Conservation (phyloP, 2,888 invertebrate species). For the Agrotis clavis region DNA sequence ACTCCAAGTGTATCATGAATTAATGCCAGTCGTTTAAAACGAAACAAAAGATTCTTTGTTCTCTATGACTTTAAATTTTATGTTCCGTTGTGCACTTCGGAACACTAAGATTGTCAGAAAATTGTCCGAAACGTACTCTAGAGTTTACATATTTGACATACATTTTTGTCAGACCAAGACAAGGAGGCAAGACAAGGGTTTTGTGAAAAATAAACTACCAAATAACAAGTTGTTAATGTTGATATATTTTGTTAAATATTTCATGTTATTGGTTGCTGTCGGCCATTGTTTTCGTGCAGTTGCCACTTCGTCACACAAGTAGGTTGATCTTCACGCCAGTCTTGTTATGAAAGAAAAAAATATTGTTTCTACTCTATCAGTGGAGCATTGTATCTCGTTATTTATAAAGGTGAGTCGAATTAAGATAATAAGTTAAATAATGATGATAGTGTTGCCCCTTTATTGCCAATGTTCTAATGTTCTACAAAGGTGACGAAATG, state of each 20-base stretch:
- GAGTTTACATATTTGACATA: constrained; percentile 43
- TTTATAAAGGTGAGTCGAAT: constrained; percentile 26
- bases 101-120: constrained; percentile 43
- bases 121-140: constrained; percentile 38
- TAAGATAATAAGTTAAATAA: constrained; percentile 17
- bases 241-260: constrained; percentile 65
- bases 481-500: background rate
- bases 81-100: constrained; percentile 36
- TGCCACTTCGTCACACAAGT: constrained; percentile 43
- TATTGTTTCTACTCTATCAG: constrained; percentile 36
- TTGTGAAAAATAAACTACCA: constrained; percentile 48
- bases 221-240: constrained; percentile 52
- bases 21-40: constrained; percentile 29
- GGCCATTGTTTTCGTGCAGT: constrained; percentile 47
- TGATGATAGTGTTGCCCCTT: constrained; percentile 9
- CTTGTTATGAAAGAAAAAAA: constrained; percentile 44
- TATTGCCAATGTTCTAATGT: constrained; percentile 8
- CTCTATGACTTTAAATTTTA: constrained; percentile 39
- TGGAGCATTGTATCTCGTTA: constrained; percentile 26
- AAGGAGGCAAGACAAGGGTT: constrained; percentile 32
- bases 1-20: constrained; percentile 27
- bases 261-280: constrained; percentile 62
- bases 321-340: constrained; percentile 58
- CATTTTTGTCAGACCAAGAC: constrained; percentile 33
- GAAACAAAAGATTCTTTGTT: constrained; percentile 51